These are phyloP conservation scores for Neosalanx taihuensis DNA, from an alignment of 2,797 vertebrate genomes.

Conservation along the genomic window DNA sequence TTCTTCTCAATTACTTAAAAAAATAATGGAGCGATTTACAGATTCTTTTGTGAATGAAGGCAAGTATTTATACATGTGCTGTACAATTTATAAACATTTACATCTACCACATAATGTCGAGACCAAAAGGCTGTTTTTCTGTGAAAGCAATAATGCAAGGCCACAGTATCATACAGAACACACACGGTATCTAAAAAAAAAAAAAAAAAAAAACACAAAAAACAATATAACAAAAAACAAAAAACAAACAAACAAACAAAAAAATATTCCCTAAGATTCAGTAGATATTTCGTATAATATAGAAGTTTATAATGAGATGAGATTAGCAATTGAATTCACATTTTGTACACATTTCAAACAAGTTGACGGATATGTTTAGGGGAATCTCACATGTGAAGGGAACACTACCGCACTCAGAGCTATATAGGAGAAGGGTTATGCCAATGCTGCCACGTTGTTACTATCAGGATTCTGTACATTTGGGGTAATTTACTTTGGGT, in stretches of 20 bases:
- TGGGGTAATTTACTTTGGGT: background rate
- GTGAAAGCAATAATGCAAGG: conserved; percentile 88
- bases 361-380: background rate
- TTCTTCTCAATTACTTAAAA: conserved; percentile 90
- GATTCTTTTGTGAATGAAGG: conserved; percentile 81
- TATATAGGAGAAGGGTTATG: no score
- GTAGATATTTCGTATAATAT: background rate
- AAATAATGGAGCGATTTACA: conserved; percentile 99
- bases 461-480: no score
- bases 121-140: conserved; percentile 66
- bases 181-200: conserved; percentile 47
- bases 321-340: background rate
- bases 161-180: conserved; percentile 78
- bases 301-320: background rate
- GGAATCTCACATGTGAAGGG: no score
- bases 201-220: background rate
- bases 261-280: background rate
- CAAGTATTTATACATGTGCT: conserved; percentile 96
- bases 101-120: conserved; percentile 84
- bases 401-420: no score
- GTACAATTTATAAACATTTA: conserved; percentile 99
- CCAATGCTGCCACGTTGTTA: no score
- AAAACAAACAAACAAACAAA: background rate
- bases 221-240: background rate
- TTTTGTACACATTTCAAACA: conserved; percentile 4